Evolutionary conservation across 2,888 invertebrate species (phyloP).

Genomic region (Meghimatium bilineatum): DNA sequence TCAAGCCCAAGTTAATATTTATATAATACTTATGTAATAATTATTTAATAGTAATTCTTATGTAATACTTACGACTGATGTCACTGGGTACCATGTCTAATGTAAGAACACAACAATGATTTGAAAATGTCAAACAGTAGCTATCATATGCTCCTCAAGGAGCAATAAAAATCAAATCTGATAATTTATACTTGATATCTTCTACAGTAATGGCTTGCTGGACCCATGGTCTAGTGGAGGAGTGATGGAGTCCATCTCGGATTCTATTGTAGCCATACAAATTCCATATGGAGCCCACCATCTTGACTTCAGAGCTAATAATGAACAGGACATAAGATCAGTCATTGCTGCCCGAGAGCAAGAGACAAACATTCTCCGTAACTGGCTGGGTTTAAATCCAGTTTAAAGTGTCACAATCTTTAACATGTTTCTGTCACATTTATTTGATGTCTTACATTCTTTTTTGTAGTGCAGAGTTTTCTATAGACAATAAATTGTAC

Average conservation of each 20-base stretch:
- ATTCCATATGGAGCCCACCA: constrained; percentile 79
- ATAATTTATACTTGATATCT: too few species aligned
- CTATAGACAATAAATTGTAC: too few species aligned
- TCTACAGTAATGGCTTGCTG: constrained; percentile 77
- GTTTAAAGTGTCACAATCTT: background rate
- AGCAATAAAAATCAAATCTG: too few species aligned
- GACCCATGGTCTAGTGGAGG: constrained; percentile 80
- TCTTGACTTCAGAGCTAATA: constrained; percentile 77
- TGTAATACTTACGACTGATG: too few species aligned
- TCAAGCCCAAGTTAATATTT: too few species aligned
- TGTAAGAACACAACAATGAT: too few species aligned
- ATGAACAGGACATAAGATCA: constrained; percentile 75
- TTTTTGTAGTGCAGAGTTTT: background rate
- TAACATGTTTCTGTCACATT: background rate
- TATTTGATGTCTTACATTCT: background rate
- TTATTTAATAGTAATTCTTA: too few species aligned
- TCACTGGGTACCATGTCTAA: too few species aligned
- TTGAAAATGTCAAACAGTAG: too few species aligned
- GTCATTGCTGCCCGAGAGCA: constrained; percentile 72
- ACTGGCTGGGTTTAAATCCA: constrained; percentile 62
- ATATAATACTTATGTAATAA: too few species aligned
- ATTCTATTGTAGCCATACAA: constrained; percentile 75
- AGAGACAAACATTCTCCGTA: constrained; percentile 69
- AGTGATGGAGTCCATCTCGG: constrained; percentile 64
- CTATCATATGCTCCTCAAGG: too few species aligned